Conservation (phyloP, 2,113 vertebrate genomes). For the Mobula hypostoma region DNA sequence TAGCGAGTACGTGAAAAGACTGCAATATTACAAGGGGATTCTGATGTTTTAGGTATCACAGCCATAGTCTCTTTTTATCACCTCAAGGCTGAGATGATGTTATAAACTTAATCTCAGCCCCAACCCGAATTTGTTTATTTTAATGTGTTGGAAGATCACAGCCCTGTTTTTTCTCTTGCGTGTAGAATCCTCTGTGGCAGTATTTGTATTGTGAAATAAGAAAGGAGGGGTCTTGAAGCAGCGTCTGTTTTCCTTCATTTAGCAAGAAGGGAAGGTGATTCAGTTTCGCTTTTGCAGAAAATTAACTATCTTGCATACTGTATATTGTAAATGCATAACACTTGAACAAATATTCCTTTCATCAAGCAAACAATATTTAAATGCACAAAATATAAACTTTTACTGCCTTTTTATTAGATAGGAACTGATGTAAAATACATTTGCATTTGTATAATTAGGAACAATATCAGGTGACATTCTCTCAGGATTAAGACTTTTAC, state of each 20-base stretch:
- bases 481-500: slow-evolving; percentile 1
- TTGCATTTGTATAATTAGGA: slow-evolving; percentile 17
- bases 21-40: slow-evolving; percentile 13
- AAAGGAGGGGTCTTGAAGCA: neutral
- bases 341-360: neutral
- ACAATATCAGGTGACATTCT: slow-evolving; percentile 24
- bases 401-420: neutral
- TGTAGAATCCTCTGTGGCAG: neutral
- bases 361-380: neutral
- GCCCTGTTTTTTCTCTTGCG: neutral
- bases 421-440: neutral
- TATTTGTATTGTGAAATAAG: neutral
- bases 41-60: neutral
- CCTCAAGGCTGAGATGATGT: neutral
- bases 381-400: neutral
- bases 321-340: neutral
- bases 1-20: neutral
- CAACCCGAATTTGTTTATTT: too few relatives aligned
- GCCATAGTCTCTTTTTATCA: neutral
- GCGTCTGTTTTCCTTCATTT: neutral
- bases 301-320: neutral
- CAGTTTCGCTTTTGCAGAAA: neutral
- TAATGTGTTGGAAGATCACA: neutral
- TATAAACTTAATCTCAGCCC: neutral
- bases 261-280: neutral